Conservation (phyloP, 2,888 invertebrate species). For the Agrotis ipsilon region DNA sequence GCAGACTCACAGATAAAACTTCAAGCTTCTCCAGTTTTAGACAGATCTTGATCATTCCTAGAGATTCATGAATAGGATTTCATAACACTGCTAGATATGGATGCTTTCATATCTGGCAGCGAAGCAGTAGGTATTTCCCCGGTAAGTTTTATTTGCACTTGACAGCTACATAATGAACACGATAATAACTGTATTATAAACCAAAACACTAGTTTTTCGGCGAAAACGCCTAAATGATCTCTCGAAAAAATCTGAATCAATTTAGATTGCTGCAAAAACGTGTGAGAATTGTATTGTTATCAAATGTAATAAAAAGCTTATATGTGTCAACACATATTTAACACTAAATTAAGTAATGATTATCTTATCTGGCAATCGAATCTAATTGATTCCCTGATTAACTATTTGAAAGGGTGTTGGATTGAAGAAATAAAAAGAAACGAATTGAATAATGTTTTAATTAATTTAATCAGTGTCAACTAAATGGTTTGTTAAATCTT, state of each 20-base stretch:
- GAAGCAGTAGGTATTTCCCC: neutral
- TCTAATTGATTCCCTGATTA: constrained; percentile 31
- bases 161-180: neutral
- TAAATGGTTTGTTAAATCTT: neutral
- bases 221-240: neutral
- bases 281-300: constrained; percentile 38
- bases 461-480: constrained; percentile 3
- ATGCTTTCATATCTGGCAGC: too few relatives aligned
- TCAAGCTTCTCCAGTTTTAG: too few relatives aligned
- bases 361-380: constrained; percentile 30
- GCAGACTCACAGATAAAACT: too few relatives aligned
- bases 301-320: constrained; percentile 38
- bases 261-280: constrained; percentile 29
- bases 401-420: constrained; percentile 6
- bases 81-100: neutral
- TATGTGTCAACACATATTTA: constrained; percentile 11
- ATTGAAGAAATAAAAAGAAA: constrained; percentile 14
- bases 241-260: constrained; percentile 19
- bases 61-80: too few relatives aligned
- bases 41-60: too few relatives aligned
- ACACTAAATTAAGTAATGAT: constrained; percentile 39
- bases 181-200: neutral
- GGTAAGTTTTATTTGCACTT: neutral
- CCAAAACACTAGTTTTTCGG: neutral
- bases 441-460: constrained; percentile 7